These are phyloP conservation scores for Bambusicola thoracicus DNA, from an alignment of 2,113 vertebrate genomes.

Conservation along the genomic window DNA sequence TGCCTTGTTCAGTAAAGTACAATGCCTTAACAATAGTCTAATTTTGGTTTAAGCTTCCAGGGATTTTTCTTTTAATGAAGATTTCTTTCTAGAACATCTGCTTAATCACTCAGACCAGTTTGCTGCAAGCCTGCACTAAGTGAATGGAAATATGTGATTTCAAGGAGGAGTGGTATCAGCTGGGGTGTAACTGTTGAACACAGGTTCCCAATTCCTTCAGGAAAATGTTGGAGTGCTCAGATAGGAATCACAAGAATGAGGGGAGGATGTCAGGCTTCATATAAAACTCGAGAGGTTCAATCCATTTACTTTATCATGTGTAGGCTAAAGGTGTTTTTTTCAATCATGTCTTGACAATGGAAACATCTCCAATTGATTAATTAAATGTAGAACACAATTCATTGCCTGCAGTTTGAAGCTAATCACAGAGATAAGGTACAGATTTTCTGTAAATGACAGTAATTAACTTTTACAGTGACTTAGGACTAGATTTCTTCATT, in stretches of 20 bases:
- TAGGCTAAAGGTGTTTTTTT: not conserved
- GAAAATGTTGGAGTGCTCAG: not conserved
- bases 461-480: not conserved
- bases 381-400: not conserved
- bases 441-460: not conserved
- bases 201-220: not conserved
- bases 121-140: not conserved
- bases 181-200: not conserved
- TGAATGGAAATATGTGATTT: not conserved
- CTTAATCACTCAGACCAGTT: not conserved
- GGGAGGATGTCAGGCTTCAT: not conserved
- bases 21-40: not conserved
- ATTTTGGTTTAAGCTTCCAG: not conserved
- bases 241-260: not conserved
- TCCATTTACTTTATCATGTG: not conserved
- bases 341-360: not conserved
- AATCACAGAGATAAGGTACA: not conserved
- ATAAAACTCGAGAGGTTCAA: not conserved
- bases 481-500: not conserved
- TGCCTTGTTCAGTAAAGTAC: not conserved
- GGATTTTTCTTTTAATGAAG: not conserved
- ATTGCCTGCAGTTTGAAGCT: not conserved
- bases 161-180: not conserved
- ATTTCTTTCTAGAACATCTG: not conserved
- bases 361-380: not conserved